Conservation (phyloP, 2,888 invertebrate species). For the Nomada lathburiana region DNA sequence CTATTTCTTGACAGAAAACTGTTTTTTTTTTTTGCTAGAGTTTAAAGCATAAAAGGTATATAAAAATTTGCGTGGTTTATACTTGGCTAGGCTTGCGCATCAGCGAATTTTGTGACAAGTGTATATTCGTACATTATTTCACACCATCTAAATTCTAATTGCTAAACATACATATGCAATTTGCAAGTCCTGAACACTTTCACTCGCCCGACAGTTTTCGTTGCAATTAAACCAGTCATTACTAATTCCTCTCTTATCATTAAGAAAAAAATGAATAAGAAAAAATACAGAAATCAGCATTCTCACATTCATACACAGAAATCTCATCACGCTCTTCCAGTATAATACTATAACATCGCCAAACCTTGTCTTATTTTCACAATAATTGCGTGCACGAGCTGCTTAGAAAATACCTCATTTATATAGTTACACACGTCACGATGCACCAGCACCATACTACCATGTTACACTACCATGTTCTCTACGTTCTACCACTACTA, state of each 20-base stretch:
- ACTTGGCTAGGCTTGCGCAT: conserved; percentile 53
- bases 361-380: not conserved
- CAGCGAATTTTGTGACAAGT: conserved; percentile 30
- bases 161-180: not conserved
- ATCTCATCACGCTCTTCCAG: conserved; percentile 14
- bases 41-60: conserved; percentile 37
- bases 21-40: not conserved
- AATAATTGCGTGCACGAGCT: conserved; percentile 12
- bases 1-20: conserved; percentile 26
- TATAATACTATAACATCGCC: not conserved
- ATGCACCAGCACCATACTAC: conserved; percentile 32
- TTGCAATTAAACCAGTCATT: not conserved
- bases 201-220: not conserved
- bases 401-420: conserved; percentile 31
- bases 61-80: conserved; percentile 46
- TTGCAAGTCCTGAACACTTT: not conserved
- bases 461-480: conserved; percentile 5
- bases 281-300: not conserved
- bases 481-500: conserved; percentile 41
- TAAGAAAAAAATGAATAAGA: not conserved
- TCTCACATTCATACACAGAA: not conserved
- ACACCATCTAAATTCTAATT: conserved; percentile 16
- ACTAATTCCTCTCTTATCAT: not conserved
- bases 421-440: conserved; percentile 8
- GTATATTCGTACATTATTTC: not conserved